Evolutionary conservation across 2,888 invertebrate genomes (phyloP), one percentile per base, ranked within the genome.

Genomic region (Orthonevra nobilis): DNA sequence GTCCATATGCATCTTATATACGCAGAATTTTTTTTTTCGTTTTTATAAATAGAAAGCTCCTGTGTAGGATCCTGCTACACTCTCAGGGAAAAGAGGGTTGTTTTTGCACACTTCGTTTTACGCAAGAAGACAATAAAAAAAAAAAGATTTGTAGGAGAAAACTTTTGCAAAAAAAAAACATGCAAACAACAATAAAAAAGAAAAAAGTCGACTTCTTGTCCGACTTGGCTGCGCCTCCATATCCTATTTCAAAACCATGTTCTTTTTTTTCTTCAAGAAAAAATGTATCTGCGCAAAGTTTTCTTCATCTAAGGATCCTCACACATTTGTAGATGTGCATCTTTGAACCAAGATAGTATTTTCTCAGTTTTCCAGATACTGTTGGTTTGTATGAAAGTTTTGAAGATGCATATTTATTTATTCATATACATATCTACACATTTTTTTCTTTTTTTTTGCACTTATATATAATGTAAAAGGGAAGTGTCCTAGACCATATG

Each of bases 141-240:
- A 38, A 34, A 40, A 20, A 36, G 10, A 36, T 42, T 40, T 68
- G 69, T 42, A 63, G 54, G 34, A 70, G 64, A 58, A 70, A 50
- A 69, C 6, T 28, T 48, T 60, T 17, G 2, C 6, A 52, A 36
- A 52, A 64, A 9, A 52, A 73, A 66, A 73, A n/a, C n/a, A 28
- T 52, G 19, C 64, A 60, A 60, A 44, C 15, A 42, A 44, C 12
- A 44, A 50, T 40, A 50, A 46, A 10, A 66, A 52, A 10, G 19
- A 7, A 23, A 23, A n/a, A 46, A 61, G 5, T 34, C n/a, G 15
- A 46, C 28, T 46, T 19, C 48, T 58, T 68, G 73, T 30, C 61
- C 79, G 73, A 79, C 79, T 79, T 79, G 73, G 79, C 79, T 73
- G 54, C 64, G 34, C 64, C 40, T 64, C 40, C 66, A 66, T 54